Evolutionary conservation across 2,113 vertebrate species (phyloP).

Genomic region (Pluvialis apricaria): DNA sequence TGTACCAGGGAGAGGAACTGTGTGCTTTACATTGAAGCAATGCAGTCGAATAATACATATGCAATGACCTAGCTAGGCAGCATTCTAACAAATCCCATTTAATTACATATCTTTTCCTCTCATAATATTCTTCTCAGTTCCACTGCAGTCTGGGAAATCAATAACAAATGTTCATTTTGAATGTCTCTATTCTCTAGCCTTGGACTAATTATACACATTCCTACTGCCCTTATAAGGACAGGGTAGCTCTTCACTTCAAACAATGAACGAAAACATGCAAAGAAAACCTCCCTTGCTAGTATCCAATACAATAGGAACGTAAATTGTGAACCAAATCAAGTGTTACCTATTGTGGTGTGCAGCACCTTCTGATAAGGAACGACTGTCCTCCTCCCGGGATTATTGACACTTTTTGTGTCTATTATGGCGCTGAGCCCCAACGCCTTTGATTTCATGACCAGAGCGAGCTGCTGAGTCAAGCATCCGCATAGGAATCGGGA

Average conservation of each 20-base stretch:
- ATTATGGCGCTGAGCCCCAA: not conserved
- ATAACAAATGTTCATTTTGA: conserved; percentile 53
- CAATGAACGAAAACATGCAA: not conserved
- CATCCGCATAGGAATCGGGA: not conserved
- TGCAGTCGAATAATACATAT: not conserved
- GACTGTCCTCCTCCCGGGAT: not conserved
- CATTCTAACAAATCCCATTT: not conserved
- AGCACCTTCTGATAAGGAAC: not conserved
- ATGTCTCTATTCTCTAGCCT: conserved; percentile 20
- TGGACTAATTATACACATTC: conserved; percentile 44
- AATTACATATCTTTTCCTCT: not conserved
- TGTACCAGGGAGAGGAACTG: not conserved
- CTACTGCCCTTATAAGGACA: conserved; percentile 12
- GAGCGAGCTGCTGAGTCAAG: not conserved
- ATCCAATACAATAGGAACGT: not conserved
- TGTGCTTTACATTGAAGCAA: not conserved
- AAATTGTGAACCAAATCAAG: not conserved
- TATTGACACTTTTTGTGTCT: not conserved
- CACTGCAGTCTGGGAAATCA: conserved; percentile 14
- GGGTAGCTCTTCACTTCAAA: conserved; percentile 3
- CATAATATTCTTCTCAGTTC: not conserved
- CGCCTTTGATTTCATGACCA: not conserved
- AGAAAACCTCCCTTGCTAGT: not conserved
- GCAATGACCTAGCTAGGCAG: conserved; percentile 17
- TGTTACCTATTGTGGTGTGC: not conserved